A percentile compares a stretch with the other conserved stretches of the same genome.
phyloP scores from a whole-genome alignment of 2,888 invertebrate genomes.

The Platerodrilus igneus region DNA sequence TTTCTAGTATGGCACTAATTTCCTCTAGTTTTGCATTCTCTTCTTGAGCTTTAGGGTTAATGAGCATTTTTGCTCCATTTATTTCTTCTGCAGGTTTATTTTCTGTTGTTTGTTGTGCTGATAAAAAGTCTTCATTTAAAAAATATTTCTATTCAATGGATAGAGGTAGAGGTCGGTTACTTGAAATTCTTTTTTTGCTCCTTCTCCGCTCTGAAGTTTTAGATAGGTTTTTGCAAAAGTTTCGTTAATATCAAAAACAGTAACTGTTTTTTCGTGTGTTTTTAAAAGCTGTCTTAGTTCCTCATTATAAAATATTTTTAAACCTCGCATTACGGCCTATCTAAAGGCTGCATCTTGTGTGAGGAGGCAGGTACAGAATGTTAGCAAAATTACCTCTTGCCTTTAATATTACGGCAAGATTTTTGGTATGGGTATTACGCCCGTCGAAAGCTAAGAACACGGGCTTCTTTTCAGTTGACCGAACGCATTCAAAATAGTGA shows the following conservation, averaged over 20 bases:
- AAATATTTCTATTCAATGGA: no score
- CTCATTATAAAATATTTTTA: constrained; percentile 2
- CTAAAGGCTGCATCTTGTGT: constrained; percentile 20
- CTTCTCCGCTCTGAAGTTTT: constrained; percentile 18
- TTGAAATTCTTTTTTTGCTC: constrained; percentile 10
- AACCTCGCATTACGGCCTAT: constrained; percentile 17
- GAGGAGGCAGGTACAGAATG: constrained; percentile 15
- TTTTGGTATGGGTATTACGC: constrained; percentile 18
- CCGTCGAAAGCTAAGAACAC: constrained; percentile 20
- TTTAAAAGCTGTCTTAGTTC: constrained; percentile 16
- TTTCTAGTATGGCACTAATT: background rate
- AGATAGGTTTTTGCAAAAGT: constrained; percentile 24
- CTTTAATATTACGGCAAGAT: constrained; percentile 15
- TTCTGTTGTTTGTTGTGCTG: no score
- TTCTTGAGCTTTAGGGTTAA: no score
- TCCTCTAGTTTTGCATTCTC: no score
- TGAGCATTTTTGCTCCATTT: no score
- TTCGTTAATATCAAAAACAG: constrained; percentile 16
- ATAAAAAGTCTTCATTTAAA: no score
- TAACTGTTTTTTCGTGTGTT: constrained; percentile 11
- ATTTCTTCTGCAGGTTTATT: no score
- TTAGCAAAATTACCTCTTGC: constrained; percentile 16
- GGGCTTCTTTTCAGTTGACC: constrained; percentile 9
- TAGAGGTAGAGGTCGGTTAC: no score
- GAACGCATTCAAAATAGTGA: constrained; percentile 25